Evolutionary conservation across 2,113 vertebrate genomes (phyloP).

Genomic region (Tupaia chinensis): DNA sequence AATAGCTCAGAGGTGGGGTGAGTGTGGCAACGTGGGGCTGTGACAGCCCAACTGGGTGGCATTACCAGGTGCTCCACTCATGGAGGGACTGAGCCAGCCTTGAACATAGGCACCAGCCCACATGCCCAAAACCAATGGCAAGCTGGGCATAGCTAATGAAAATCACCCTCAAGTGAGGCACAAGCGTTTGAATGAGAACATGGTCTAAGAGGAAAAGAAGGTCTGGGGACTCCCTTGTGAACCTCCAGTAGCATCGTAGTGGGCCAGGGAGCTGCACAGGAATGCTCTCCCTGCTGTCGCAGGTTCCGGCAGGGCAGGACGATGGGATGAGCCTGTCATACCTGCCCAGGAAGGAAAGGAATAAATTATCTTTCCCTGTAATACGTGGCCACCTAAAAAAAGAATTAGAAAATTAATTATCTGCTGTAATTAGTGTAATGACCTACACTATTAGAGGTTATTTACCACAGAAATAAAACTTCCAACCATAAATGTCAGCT

Average conservation of each 20-base stretch:
- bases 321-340: slow-evolving; percentile 39
- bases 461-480: slow-evolving; percentile 88
- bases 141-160: not conserved
- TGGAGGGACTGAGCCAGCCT: not conserved
- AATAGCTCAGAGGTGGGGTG: not conserved
- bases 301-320: not conserved
- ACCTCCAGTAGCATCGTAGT: not conserved
- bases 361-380: slow-evolving; percentile 81
- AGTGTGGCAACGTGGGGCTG: not conserved
- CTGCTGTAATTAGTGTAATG: slow-evolving; percentile 88
- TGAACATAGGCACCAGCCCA: not conserved
- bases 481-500: slow-evolving; percentile 82
- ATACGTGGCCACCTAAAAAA: slow-evolving; percentile 75
- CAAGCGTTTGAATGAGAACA: not conserved
- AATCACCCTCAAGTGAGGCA: not conserved
- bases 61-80: not conserved
- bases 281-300: not conserved
- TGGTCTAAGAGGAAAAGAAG: not conserved
- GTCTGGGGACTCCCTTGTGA: too few species aligned
- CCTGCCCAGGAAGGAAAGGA: slow-evolving; percentile 57
- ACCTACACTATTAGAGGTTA: slow-evolving; percentile 86
- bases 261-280: too few species aligned
- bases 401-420: slow-evolving; percentile 88
- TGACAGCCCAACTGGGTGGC: not conserved
- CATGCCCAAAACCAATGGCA: not conserved